Percentiles rank a stretch among this genome's conserved stretches.
Evolutionary conservation across 2,113 vertebrate genomes (phyloP).

Genomic region (Otis tarda): DNA sequence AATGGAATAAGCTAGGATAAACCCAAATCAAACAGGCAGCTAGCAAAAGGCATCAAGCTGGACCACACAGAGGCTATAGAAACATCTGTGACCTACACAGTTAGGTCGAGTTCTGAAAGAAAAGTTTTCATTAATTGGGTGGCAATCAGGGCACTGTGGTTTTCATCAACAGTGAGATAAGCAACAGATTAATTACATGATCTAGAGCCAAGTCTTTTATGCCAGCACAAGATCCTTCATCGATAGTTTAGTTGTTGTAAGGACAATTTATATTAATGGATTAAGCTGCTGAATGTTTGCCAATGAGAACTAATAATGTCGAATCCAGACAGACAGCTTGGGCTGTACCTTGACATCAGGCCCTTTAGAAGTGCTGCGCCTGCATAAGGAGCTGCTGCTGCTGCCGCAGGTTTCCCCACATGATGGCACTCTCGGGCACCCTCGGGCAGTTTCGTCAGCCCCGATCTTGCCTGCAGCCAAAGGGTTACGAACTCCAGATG

Average conservation of each 20-base stretch:
- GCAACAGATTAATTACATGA: not conserved
- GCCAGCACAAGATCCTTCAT: not conserved
- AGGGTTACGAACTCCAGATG: fast-evolving
- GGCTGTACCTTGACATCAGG: fast-evolving
- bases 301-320: fast-evolving
- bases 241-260: not conserved
- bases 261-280: not conserved
- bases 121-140: not conserved
- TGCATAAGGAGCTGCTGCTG: not conserved
- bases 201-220: not conserved
- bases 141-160: not conserved
- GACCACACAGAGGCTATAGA: not conserved
- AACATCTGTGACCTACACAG: not conserved
- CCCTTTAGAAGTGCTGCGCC: fast-evolving
- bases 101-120: not conserved
- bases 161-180: not conserved
- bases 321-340: not conserved
- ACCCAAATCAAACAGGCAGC: not conserved
- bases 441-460: not conserved
- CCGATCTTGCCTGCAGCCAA: not conserved
- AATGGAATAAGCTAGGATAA: not conserved
- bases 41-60: not conserved
- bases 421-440: conserved; percentile 57
- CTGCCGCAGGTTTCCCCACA: not conserved
- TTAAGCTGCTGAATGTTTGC: not conserved